Conservation (phyloP, 2,113 vertebrate genomes). For the Sitta europaea region DNA sequence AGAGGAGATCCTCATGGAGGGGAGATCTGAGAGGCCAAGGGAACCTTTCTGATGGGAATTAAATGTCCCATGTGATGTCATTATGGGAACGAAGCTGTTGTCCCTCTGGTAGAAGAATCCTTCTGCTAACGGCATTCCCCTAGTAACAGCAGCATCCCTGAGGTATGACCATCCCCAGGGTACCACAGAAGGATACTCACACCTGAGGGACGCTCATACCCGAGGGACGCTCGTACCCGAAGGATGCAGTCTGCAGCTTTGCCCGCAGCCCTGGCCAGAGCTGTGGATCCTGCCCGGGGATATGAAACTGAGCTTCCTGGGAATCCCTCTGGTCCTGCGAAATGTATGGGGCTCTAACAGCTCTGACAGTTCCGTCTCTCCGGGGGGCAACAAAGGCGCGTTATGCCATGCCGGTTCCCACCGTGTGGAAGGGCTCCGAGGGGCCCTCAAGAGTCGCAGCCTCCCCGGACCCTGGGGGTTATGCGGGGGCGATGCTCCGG, state of each 20-base stretch:
- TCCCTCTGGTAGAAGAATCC: not conserved
- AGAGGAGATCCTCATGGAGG: not conserved
- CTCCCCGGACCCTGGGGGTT: too few relatives aligned
- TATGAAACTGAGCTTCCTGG: not conserved
- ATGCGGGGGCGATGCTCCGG: not conserved
- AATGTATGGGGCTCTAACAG: fast-evolving
- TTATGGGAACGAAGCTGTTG: not conserved
- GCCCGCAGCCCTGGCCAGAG: not conserved
- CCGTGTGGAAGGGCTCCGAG: not conserved
- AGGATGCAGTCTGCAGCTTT: fast-evolving
- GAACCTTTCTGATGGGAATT: not conserved
- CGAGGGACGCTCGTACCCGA: fast-evolving
- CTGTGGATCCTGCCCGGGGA: not conserved
- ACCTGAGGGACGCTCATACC: not conserved
- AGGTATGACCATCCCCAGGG: not conserved
- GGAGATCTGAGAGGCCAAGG: not conserved
- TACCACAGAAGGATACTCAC: not conserved
- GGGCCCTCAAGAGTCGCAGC: not conserved
- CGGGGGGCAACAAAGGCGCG: fast-evolving
- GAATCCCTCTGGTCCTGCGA: not conserved
- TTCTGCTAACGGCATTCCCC: not conserved
- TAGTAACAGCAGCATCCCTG: not conserved
- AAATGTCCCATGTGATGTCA: not conserved
- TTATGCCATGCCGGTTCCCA: not conserved
- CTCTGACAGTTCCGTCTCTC: not conserved